Evolutionary conservation across 30 jellyfish, hydroid and myxozoan genomes (phyloP).

Genomic region (Aurelia aurita): DNA sequence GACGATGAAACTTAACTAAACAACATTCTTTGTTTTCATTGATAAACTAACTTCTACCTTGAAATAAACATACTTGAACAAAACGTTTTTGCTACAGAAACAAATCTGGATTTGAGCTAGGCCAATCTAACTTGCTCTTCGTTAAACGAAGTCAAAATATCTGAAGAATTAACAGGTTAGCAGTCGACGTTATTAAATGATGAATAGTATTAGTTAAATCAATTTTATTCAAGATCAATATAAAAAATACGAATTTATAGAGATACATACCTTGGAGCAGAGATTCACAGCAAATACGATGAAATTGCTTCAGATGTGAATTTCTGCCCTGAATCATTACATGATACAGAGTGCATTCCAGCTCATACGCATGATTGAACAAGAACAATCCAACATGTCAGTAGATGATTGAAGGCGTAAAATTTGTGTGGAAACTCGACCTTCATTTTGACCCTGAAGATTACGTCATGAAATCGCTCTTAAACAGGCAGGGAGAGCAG

Average conservation of each 20-base stretch:
- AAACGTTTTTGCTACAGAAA: no score
- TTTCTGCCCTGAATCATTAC: constrained; percentile 24
- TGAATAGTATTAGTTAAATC: background rate
- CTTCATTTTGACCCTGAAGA: constrained; percentile 2
- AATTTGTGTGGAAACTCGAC: background rate
- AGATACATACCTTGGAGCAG: constrained; percentile 25
- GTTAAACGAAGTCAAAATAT: no score
- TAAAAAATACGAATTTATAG: no score
- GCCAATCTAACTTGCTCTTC: no score
- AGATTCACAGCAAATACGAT: constrained; percentile 7
- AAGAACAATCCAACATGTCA: constrained; percentile 51
- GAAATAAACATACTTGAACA: no score
- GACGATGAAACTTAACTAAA: no score
- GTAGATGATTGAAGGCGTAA: constrained; percentile 11
- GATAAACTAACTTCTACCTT: no score
- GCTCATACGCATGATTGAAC: constrained; percentile 34
- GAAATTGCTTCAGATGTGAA: background rate
- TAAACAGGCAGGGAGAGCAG: no score
- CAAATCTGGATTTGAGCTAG: no score
- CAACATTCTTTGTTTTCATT: no score
- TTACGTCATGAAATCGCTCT: constrained; percentile 10
- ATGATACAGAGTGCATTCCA: constrained; percentile 40
- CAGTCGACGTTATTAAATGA: background rate
- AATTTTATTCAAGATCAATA: background rate
- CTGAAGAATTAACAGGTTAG: no score